Conservation (phyloP, 2,113 vertebrate species). For the Castor canadensis region DNA sequence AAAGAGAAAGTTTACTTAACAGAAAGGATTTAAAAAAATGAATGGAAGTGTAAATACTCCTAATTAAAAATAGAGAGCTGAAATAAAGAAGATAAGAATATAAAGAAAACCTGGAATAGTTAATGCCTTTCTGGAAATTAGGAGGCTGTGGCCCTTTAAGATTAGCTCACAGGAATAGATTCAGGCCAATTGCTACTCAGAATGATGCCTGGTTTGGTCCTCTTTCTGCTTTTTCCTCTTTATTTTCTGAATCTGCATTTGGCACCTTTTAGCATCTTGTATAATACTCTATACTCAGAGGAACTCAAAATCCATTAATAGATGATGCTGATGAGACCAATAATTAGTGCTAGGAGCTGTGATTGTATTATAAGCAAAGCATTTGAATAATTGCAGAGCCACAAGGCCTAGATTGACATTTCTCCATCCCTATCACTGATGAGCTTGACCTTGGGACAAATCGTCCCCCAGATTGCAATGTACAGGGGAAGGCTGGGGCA, state of each 20-base stretch:
- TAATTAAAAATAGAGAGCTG: slow-evolving; percentile 58
- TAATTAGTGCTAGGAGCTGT: slow-evolving; percentile 74
- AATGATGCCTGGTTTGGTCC: neutral
- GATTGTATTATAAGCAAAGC: slow-evolving; percentile 77
- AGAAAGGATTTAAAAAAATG: slow-evolving; percentile 55
- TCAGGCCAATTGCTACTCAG: slow-evolving; percentile 7
- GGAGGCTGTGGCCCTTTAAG: slow-evolving; percentile 52
- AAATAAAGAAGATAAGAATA: slow-evolving; percentile 51
- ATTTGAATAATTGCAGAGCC: slow-evolving; percentile 74
- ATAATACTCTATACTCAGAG: slow-evolving; percentile 56
- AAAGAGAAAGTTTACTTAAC: slow-evolving; percentile 66
- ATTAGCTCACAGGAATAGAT: slow-evolving; percentile 23
- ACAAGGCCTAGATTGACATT: slow-evolving; percentile 60
- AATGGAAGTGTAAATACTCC: slow-evolving; percentile 64
- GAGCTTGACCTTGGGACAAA: slow-evolving; percentile 71
- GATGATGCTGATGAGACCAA: slow-evolving; percentile 69
- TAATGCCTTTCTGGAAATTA: slow-evolving; percentile 7
- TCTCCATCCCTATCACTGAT: slow-evolving; percentile 58
- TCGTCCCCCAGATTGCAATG: neutral
- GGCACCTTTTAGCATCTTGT: slow-evolving; percentile 55
- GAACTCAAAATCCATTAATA: slow-evolving; percentile 72
- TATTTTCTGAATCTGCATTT: neutral
- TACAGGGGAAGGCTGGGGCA: neutral
- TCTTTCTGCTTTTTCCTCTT: slow-evolving; percentile 30
- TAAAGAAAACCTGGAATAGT: slow-evolving; percentile 57